Base-by-base conservation (phyloP, 2,888 invertebrate species). In the Coelinius sp. region DNA sequence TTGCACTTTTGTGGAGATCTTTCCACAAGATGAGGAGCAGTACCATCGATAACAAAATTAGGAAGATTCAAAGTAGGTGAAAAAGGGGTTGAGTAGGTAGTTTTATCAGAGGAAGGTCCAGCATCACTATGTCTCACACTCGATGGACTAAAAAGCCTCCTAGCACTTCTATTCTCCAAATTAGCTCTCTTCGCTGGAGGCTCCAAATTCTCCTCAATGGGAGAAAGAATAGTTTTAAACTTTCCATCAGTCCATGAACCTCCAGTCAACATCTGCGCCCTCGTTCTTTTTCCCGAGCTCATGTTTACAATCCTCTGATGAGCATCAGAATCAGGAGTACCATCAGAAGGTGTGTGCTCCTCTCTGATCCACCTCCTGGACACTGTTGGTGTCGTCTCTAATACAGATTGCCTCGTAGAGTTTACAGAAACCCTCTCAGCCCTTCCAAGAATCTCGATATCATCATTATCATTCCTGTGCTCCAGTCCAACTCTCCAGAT, bases 51-150 rank as follows among this genome's bases (percentile, higher is more conserved):
- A 0, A 94, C 94, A 80, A 90, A 95, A 88, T 95, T 93, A 0
- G 95, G 95, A 73, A 95, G 85, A 84, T 94, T 92, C 14, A 90
- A 89, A 0, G 93, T 93, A 0, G 94, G 93, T 0, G 93, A 92
- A 62, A 88, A 88, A 1, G 78, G 73, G n/a, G n/a, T n/a, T n/a
- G n/a, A n/a, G n/a, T n/a, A n/a, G n/a, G n/a, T n/a, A 65, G 73
- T 70, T 71, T 74, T 65, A n/a, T 53, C 25, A 1, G 82, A 79
- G 73, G 83, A 84, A 35, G 85, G 83, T 68, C 81, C 78, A 44
- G 82, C 78, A 66, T 84, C 82, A 66, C 85, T 80, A 71, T 77
- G 77, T 12, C 70, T 75, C 17, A 77, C 76, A 49, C 25, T 76
- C 1, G 70, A 73, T 1, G 89, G 88, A 74, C 90, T 89, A 75